Base-by-base conservation (phyloP, 2,113 vertebrate species). In the Empidonax traillii region DNA sequence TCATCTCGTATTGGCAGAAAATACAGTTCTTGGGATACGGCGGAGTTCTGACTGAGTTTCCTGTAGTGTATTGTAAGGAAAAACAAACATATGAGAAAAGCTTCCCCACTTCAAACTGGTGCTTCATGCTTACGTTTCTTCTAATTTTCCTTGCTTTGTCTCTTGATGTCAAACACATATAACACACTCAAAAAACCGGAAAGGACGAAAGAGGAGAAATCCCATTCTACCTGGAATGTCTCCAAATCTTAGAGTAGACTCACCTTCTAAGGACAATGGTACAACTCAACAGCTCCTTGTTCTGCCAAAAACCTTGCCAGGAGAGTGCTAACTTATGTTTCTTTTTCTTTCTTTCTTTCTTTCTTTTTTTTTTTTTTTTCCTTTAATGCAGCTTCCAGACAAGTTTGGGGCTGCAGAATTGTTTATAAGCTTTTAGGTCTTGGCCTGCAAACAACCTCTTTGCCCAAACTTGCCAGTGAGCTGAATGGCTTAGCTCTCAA, bases 11-110 rank as follows among this genome's bases (percentile, higher is more conserved):
- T 14, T 77, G 27, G 19, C 55, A 88, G 59, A 84, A 95, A 84
- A 63, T 25, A 23, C 0, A 0, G 4, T 58, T 91, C 39, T 80
- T 71, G 19, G 33, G 59, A 56, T 85, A 12, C 0, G 0, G 0
- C 66, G 43, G 39, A 65, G 19, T 76, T 79, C 85, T 62, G 7
- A 37, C 23, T 91, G 20, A 22, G 8, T 92, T 51, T 77, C 14
- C 37, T 87, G 33, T 25, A 58, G 89, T 23, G 25, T 66, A 76
- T 41, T 2, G 1, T 30, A 52, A 79, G 39, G 51, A 73, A 90
- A 93, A 80, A 47, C 6, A 91, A 81, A 77, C n/a, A 18, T 5
- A 20, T 19, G 24, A 87, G 27, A 56, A 89, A 77, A 85, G 2
- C 35, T 87, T 88, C 5, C 14, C 10, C 6, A 5, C 27, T 67